Evolutionary conservation across 2,888 invertebrate genomes (phyloP), one percentile per base, ranked within the genome.

Genomic region (Drosophila nigricruria): DNA sequence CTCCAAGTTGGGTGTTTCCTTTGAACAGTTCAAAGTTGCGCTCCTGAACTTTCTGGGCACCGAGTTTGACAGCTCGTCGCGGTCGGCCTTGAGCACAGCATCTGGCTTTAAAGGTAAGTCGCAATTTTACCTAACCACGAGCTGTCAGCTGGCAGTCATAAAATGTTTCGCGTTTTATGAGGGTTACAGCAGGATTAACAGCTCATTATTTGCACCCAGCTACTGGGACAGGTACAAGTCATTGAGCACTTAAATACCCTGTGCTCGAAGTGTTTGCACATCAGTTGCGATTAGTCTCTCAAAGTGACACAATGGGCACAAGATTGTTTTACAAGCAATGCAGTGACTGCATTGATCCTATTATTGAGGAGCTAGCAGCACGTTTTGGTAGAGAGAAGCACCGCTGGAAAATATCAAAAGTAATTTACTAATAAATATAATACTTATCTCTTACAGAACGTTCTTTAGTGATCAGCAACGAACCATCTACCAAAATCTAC

Each of bases 11-110:
- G 93, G 94, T 18, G 95, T 95, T 36, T 94, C 96, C 65, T 97
- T 97, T 93, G 93, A 94, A 27, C 95, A 96, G 91, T 97, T 97
- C 91, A 95, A 96, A 88, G 95, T 96, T 92, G 96, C 96, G 9
- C 93, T 97, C 72, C 93, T 97, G 32, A 94, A 95, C 70, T 94
- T 96, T 81, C 94, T 97, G 65, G 96, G 95, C 92, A 76, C 93
- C 84, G 93, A 93, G 70, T 88, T 90, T 43, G 92, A 93, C 52
- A 82, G 90, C 16, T 56, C 72, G 10, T 20, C 76, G 16, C 63
- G 61, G 23, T 18, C 71, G 30, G 53, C 64, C 25, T 60, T 75
- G n/a, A 36, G 30, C n/a, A 53, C 78, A 49, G 47, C 86, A 40
- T 57, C 75, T 40, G 83, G 88, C 56, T 68, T 76, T 8, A 84